Evolutionary conservation across 2,797 vertebrate species (phyloP).

Genomic region (Cetoscarus ocellatus): DNA sequence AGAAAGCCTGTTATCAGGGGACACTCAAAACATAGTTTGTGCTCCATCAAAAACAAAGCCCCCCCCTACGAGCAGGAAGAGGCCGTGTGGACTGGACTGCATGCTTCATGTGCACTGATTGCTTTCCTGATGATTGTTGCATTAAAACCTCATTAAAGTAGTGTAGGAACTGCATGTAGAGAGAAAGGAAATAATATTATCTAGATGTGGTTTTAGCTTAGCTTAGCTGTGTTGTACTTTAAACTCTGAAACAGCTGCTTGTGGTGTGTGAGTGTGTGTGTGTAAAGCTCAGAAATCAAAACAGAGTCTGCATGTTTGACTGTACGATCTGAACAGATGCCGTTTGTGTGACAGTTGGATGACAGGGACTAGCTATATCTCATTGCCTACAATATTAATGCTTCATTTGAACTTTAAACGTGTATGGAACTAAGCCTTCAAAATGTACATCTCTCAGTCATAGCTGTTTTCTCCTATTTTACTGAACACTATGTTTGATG

Average conservation of each 20-base stretch:
- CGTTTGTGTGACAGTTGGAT: slow-evolving; percentile 62
- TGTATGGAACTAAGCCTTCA: slow-evolving; percentile 64
- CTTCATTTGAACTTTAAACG: slow-evolving; percentile 52
- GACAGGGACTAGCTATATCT: slow-evolving; percentile 78
- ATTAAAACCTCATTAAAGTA: slow-evolving; percentile 45
- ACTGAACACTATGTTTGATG: slow-evolving; percentile 63
- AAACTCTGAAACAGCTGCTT: slow-evolving; percentile 59
- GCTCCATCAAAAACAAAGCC: slow-evolving; percentile 52
- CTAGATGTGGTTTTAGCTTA: slow-evolving; percentile 68
- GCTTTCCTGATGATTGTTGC: slow-evolving; percentile 45
- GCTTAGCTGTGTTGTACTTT: slow-evolving; percentile 56
- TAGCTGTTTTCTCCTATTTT: slow-evolving; percentile 81
- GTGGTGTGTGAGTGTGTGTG: slow-evolving; percentile 35
- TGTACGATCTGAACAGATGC: slow-evolving; percentile 54
- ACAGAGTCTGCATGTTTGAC: slow-evolving; percentile 57
- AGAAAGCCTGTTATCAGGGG: slow-evolving; percentile 40
- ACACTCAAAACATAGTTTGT: slow-evolving; percentile 54
- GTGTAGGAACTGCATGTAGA: slow-evolving; percentile 68
- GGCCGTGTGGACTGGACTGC: slow-evolving; percentile 66
- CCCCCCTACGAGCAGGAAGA: slow-evolving; percentile 33
- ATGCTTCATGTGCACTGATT: slow-evolving; percentile 61
- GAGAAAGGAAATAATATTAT: slow-evolving; percentile 60
- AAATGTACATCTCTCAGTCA: slow-evolving; percentile 70
- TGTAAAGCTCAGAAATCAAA: slow-evolving; percentile 54
- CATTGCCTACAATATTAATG: slow-evolving; percentile 72